Evolutionary conservation across 2,888 invertebrate species (phyloP), one percentile per base, ranked within the genome.

Genomic region (Baronia brevicornis): DNA sequence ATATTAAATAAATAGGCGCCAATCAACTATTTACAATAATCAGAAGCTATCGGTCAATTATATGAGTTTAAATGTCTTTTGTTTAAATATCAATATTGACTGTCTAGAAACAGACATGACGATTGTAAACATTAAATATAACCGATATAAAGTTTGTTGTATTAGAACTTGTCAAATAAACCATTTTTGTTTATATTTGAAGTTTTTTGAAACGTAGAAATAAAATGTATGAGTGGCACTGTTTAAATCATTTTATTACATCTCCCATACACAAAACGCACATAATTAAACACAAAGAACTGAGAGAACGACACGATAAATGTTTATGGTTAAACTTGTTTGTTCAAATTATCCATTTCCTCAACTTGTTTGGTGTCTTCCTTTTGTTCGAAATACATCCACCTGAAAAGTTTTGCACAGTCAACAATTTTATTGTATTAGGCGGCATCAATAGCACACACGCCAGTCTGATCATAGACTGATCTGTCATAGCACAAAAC

Each of bases 341-440:
- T 65, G 29, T 62, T 69, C 2, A 42, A 61, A 40, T 56, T 56
- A 30, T 66, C 67, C 41, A 54, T 39, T 51, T 63, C 63, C 21
- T 61, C 54, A 4, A 46, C 46, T 43, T 55, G 58, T 45, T 64
- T 65, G 43, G 56, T 66, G 46, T 88, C 88, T 52, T 85, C 78
- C 43, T 78, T 84, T 54, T 90, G 88, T 58, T 90, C 89, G 43
- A 86, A 84, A 60, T 90, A 90, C 80, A 91, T 86, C 90, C 90
- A 91, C 31, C 90, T 90, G 70, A 31, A 78, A 72, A 27, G 11
- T 22, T 20, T 23, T 18, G 14, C 3, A 10, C 10, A 8, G 8
- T 36, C 32, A 22, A 28, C 21, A 25, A 12, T 17, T 19, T 15
- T 18, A 13, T 15, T 15, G 10, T 23, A 13, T 14, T 26, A 13